Evolutionary conservation across 2,888 invertebrate species (phyloP), one percentile per base, ranked within the genome.

Genomic region (Campaea margaritaria): DNA sequence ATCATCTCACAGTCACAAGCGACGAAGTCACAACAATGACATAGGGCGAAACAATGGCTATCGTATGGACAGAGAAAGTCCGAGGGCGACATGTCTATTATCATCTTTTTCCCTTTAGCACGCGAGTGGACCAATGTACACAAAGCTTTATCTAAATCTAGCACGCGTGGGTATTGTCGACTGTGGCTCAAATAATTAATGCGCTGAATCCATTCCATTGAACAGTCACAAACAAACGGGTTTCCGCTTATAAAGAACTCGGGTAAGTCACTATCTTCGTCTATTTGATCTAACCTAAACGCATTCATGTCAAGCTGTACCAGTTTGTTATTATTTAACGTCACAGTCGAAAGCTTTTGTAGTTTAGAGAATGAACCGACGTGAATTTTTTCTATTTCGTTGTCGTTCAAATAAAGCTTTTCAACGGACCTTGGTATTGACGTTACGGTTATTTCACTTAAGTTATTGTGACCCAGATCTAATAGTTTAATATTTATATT

Each of bases 1-100:
- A 96, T 96, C 96, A 97, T 97, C 93, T 97, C 96, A 91, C 97
- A 97, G 88, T 97, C 97, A 87, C 97, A 97, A 50, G 96, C 96
- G 76, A 96, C 96, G 83, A 96, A 97, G 74, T 97, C 96, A 90
- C 97, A 97, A 87, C 97, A 97, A 85, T 96, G 96, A 84, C 97
- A 97, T 14, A 96, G 89, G n/a, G 96, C 95, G 80, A 96, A 97
- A 90, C 97, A 97, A 87, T 96, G 96, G 57, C 95, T 94, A 75
- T 95, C 95, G 85, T 97, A 97, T 16, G 95, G 95, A 83, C 97
- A 97, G 71, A 97, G 93, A 90, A 97, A 96, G 85, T 96, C 95
- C 67, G 95, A 95, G 62, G 96, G 93, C 75, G 94, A 94, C 81
- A 96, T 92, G 77, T 95, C 95, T 75, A 95, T 93, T 73, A 96